Percentiles rank a stretch among this genome's conserved stretches.
phyloP scores from a whole-genome alignment of 2,888 invertebrate genomes.

The Drosophila kambysellisi region DNA sequence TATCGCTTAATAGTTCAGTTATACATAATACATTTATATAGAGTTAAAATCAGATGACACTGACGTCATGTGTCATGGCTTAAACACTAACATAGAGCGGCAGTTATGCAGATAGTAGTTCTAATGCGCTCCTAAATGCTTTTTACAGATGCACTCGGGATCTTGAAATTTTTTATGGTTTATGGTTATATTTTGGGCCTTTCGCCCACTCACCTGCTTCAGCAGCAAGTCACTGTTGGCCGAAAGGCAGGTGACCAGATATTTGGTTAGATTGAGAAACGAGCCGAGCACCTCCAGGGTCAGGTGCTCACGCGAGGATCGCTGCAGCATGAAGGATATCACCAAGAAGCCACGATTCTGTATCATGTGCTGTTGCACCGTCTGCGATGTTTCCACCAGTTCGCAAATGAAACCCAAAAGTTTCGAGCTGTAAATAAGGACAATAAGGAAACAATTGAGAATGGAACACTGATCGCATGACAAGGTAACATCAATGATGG shows the following conservation, averaged over 20 bases:
- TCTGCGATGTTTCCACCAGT: conserved; percentile 97
- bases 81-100: conserved; percentile 44
- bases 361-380: conserved; percentile 99
- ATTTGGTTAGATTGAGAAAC: conserved; percentile 95
- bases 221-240: conserved; percentile 95
- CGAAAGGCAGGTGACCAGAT: conserved; percentile 96
- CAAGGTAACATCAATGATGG: background rate
- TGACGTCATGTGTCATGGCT: conserved; percentile 19
- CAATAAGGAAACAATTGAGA: background rate
- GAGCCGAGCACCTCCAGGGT: conserved; percentile 97
- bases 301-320: conserved; percentile 96
- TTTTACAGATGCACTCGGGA: background rate
- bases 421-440: conserved; percentile 90
- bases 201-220: conserved; percentile 90
- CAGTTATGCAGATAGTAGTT: conserved; percentile 5
- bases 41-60: background rate
- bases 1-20: conserved; percentile 49
- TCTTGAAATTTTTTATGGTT: background rate
- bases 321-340: conserved; percentile 98
- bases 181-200: conserved; percentile 23
- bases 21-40: conserved; percentile 1
- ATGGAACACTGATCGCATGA: background rate
- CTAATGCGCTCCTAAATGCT: conserved; percentile 9
- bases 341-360: conserved; percentile 99
- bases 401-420: conserved; percentile 98